Evolutionary conservation across 2,113 vertebrate genomes (phyloP), one percentile per base, ranked within the genome.

Genomic region (Tachysurus fulvidraco): DNA sequence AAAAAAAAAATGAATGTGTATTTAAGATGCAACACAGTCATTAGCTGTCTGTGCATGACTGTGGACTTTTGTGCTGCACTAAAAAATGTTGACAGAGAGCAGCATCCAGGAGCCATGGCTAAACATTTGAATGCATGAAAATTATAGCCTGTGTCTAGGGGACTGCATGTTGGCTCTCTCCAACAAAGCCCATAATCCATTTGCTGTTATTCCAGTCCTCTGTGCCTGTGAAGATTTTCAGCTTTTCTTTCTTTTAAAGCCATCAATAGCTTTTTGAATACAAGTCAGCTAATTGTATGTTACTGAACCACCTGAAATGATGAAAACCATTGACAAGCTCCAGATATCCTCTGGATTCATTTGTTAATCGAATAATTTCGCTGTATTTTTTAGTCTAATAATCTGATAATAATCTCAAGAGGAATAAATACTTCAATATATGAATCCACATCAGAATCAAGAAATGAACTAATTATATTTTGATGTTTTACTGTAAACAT

Each of bases 341-440:
- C 69, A 77, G 17, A n/a, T 59, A 87, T 90, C 88, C n/a, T 28
- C 69, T n/a, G n/a, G n/a, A 36, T 73, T 69, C 85, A 4, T 67
- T 25, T 30, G 13, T 30, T 67, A 30, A 10, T 30, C 64, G 12
- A 67, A 30, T 12, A 11, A 65, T n/a, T 50, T 50, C 5, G 46
- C 46, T 7, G 9, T 54, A 46, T 77, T 52, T 52, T 12, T 52
- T 28, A 52, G 46, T 77, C 46, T 13, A 54, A 52, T 92, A 88
- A 94, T 95, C 93, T 94, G 93, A 93, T 91, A 86, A 89, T 90
- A 28, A 8, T 77, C 55, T 44, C 4, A 23, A 30, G 6, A 2
- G 30, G 11, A 44, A 80, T 36, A 2, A 12, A 30, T 57, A 36
- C 54, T 59, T 80, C 57, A 21, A 54, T 54, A 17, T 78, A 54